Evolutionary conservation across 2,797 vertebrate species (phyloP).

Genomic region (Chiroxiphia lanceolata): DNA sequence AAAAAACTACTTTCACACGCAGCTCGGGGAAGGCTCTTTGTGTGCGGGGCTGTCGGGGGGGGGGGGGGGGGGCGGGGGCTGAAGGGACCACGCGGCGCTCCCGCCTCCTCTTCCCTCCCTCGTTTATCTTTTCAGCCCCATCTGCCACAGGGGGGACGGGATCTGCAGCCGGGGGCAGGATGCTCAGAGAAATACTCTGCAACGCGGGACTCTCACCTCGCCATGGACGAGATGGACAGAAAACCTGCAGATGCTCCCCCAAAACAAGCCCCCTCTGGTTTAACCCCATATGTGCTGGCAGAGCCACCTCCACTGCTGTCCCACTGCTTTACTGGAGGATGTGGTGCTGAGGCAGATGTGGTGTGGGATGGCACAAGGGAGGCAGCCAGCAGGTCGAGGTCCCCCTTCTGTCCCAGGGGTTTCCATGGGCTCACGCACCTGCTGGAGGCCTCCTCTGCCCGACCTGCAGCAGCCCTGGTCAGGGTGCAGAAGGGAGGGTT

Average conservation of each 20-base stretch:
- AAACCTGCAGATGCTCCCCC: neutral
- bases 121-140: conserved; percentile 25
- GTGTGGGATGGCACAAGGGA: neutral
- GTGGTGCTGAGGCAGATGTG: rapidly evolving
- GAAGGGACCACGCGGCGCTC: neutral
- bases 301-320: neutral
- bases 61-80: neutral
- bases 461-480: neutral
- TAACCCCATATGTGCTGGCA: neutral
- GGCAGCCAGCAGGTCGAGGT: rapidly evolving
- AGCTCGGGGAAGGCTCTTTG: conserved; percentile 57
- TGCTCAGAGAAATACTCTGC: neutral
- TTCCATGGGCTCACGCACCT: neutral
- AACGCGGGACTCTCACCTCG: neutral
- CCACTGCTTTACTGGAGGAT: rapidly evolving
- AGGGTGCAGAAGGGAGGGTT: rapidly evolving
- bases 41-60: neutral
- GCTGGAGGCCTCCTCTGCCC: neutral
- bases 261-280: neutral
- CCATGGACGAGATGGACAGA: neutral
- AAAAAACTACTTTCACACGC: conserved; percentile 80
- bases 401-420: neutral
- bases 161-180: neutral
- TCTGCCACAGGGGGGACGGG: neutral
- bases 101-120: neutral